A percentile compares a stretch with the other conserved stretches of the same genome.
Conservation (phyloP, 1,140 invertebrate genomes). For the Wasmannia auropunctata region DNA sequence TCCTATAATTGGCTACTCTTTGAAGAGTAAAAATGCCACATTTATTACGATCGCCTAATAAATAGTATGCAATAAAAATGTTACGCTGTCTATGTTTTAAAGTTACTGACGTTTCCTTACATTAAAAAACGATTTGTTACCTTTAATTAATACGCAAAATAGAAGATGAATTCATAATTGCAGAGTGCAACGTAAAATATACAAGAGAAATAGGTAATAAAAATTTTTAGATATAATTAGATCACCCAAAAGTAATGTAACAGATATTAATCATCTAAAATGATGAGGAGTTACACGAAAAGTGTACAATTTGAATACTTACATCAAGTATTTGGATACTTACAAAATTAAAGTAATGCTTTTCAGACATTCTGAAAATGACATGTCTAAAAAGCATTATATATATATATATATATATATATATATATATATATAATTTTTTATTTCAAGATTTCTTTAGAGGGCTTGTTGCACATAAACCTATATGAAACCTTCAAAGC, state of each 20-base stretch:
- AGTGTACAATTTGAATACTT: neutral
- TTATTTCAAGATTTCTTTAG: neutral
- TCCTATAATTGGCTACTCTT: slow-evolving; percentile 27
- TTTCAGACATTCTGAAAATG: neutral
- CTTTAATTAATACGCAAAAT: neutral
- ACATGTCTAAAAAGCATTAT: too few relatives aligned
- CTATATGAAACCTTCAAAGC: neutral
- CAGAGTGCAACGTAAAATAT: neutral
- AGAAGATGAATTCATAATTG: neutral
- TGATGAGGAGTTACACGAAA: neutral
- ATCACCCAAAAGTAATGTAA: neutral
- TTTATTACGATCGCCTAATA: neutral
- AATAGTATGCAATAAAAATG: neutral
- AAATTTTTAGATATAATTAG: neutral
- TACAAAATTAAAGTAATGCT: neutral
- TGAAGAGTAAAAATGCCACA: neutral
- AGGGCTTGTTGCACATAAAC: neutral
- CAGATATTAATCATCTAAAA: neutral
- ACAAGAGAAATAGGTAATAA: neutral
- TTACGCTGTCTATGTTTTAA: neutral
- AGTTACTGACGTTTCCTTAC: neutral
- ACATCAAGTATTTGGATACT: neutral
- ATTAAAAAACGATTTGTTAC: neutral
- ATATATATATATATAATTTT: too few relatives aligned
- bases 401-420: too few relatives aligned